Evolutionary conservation across 2,113 vertebrate species (phyloP).

Genomic region (Pelodiscus sinensis): DNA sequence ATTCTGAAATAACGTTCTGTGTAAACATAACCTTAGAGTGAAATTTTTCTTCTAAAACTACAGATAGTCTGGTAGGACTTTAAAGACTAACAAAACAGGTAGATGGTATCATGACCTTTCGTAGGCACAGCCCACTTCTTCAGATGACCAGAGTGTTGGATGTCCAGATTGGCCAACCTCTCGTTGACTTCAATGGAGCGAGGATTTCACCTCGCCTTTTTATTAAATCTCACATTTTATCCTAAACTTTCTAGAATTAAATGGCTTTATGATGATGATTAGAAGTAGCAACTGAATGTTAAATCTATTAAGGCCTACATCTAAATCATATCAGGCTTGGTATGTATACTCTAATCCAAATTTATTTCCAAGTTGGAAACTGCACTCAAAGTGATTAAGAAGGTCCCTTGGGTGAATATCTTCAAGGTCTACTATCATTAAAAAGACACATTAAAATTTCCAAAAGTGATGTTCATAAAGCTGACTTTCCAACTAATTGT

Average conservation of each 20-base stretch:
- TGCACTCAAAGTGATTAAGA: neutral
- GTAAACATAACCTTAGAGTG: too few species aligned
- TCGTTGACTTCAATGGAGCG: too few species aligned
- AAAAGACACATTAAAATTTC: neutral
- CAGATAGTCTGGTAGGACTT: too few species aligned
- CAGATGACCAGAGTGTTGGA: too few species aligned
- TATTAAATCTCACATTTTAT: neutral
- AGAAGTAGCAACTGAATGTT: neutral
- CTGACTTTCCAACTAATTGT: neutral
- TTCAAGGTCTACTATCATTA: neutral
- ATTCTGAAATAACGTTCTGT: too few species aligned
- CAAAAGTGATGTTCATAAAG: neutral
- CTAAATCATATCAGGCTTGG: slow-evolving; percentile 9
- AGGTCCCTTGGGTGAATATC: neutral
- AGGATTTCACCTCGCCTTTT: neutral
- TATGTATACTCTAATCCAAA: neutral
- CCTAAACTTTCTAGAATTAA: neutral
- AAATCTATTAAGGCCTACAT: neutral
- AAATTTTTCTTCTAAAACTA: too few species aligned
- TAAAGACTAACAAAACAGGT: too few species aligned
- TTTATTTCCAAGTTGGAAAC: neutral
- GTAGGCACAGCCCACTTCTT: too few species aligned
- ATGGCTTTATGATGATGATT: neutral
- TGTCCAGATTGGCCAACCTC: too few species aligned
- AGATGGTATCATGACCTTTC: too few species aligned